Percentiles rank a stretch among this genome's conserved stretches.
These are phyloP conservation scores for Manduca sexta DNA, from an alignment of 1,140 invertebrate genomes.

Conservation along the genomic window DNA sequence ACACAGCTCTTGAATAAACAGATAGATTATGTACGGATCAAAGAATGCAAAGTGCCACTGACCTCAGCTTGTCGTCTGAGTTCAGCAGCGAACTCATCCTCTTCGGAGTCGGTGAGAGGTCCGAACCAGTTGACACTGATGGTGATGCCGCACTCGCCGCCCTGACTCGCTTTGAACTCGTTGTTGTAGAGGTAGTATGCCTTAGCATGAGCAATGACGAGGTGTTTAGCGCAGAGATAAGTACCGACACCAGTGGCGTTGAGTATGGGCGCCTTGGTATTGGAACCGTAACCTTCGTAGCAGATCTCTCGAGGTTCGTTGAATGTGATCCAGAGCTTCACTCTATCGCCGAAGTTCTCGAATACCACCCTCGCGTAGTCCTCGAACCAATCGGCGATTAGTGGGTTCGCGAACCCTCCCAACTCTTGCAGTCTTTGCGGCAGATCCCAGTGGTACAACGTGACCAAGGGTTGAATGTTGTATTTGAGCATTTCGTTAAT, in stretches of 20 bases:
- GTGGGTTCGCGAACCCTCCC: constrained; percentile 44
- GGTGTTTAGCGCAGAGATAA: constrained; percentile 72
- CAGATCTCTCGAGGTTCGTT: constrained; percentile 67
- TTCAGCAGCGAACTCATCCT: constrained; percentile 71
- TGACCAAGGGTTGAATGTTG: constrained; percentile 57
- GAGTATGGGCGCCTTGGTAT: constrained; percentile 36
- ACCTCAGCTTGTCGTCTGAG: constrained; percentile 31
- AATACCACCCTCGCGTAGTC: constrained; percentile 72
- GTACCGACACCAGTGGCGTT: constrained; percentile 47
- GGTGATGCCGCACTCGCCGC: constrained; percentile 73
- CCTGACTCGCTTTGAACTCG: constrained; percentile 42
- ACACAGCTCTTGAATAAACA: not conserved
- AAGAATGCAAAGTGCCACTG: not conserved
- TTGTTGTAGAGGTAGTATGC: constrained; percentile 64
- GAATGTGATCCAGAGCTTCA: constrained; percentile 69
- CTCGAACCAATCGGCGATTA: constrained; percentile 68
- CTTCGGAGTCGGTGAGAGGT: constrained; percentile 55
- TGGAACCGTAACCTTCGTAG: constrained; percentile 45
- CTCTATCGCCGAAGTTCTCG: constrained; percentile 66
- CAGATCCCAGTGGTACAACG: constrained; percentile 53
- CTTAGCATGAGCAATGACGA: constrained; percentile 73
- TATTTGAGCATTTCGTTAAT: constrained; percentile 68
- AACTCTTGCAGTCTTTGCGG: constrained; percentile 50
- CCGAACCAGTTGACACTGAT: constrained; percentile 73
- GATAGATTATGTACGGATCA: not conserved